These are phyloP conservation scores for Chrysocyon brachyurus DNA, from an alignment of 2,797 vertebrate genomes.

Conservation along the genomic window DNA sequence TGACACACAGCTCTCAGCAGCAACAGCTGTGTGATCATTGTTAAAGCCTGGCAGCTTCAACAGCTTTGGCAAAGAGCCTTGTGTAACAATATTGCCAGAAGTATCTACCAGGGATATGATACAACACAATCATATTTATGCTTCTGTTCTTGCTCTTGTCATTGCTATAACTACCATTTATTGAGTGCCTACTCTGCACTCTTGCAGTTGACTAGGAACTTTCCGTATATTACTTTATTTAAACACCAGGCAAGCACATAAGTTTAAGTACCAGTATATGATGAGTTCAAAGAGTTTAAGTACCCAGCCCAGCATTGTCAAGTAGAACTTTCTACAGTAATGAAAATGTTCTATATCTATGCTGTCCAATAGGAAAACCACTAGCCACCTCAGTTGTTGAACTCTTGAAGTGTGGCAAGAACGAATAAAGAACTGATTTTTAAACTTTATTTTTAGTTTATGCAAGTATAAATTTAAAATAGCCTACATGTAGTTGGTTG, in stretches of 20 bases:
- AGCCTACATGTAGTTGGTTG: neutral
- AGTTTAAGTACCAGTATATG: neutral
- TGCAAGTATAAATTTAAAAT: conserved; percentile 5
- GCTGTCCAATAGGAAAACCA: neutral
- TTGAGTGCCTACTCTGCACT: neutral
- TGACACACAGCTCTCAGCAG: conserved; percentile 22
- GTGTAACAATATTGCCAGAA: conserved; percentile 11
- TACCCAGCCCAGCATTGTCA: neutral
- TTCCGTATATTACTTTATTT: neutral
- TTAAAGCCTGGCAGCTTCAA: conserved; percentile 31
- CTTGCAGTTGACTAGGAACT: neutral
- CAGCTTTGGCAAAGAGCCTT: conserved; percentile 57
- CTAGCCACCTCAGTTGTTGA: neutral
- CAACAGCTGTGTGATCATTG: conserved; percentile 61
- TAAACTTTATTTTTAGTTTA: neutral
- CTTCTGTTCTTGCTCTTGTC: neutral
- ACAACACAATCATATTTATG: neutral
- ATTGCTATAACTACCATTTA: neutral
- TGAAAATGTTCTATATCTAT: neutral
- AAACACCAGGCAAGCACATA: neutral
- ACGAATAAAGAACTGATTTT: neutral
- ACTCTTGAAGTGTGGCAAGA: neutral
- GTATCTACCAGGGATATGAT: neutral
- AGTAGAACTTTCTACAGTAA: neutral
- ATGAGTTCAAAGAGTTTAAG: neutral